These are phyloP conservation scores for Progne subis DNA, from an alignment of 2,113 vertebrate species.

Conservation along the genomic window DNA sequence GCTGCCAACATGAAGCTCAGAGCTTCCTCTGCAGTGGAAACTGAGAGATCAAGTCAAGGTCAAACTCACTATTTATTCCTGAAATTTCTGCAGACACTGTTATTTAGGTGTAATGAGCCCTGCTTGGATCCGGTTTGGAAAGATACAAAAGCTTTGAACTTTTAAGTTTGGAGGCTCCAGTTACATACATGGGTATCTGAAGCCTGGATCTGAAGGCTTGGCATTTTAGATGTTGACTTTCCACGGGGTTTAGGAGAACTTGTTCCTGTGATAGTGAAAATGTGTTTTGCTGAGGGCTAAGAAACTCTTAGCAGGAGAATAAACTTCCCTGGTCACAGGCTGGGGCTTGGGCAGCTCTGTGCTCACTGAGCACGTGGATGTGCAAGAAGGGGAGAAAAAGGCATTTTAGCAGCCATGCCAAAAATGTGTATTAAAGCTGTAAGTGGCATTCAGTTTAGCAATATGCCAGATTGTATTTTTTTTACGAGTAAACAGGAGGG, in stretches of 20 bases:
- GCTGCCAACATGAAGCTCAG: slow-evolving; percentile 47
- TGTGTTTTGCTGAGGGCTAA: background rate
- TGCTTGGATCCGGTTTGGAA: slow-evolving; percentile 42
- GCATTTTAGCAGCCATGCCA: background rate
- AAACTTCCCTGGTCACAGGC: background rate
- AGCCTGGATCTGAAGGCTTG: slow-evolving; percentile 42
- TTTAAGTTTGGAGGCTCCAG: background rate
- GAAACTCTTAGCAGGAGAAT: background rate
- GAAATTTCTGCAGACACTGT: slow-evolving; percentile 61
- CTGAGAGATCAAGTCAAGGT: slow-evolving; percentile 53
- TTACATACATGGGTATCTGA: slow-evolving; percentile 38
- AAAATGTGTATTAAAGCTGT: background rate
- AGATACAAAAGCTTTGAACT: slow-evolving; percentile 51
- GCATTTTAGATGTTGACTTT: slow-evolving; percentile 42
- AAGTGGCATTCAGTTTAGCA: background rate
- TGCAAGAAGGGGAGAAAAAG: background rate
- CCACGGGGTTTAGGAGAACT: background rate
- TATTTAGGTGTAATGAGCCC: slow-evolving; percentile 60
- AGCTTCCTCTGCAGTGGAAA: slow-evolving; percentile 55
- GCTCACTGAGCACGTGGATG: background rate
- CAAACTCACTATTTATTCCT: slow-evolving; percentile 58
- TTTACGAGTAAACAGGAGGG: background rate
- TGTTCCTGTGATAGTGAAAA: background rate
- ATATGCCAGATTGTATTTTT: background rate
- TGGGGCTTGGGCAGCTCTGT: background rate